phyloP scores from a whole-genome alignment of 2,888 invertebrate genomes.

The Nebria brevicollis region DNA sequence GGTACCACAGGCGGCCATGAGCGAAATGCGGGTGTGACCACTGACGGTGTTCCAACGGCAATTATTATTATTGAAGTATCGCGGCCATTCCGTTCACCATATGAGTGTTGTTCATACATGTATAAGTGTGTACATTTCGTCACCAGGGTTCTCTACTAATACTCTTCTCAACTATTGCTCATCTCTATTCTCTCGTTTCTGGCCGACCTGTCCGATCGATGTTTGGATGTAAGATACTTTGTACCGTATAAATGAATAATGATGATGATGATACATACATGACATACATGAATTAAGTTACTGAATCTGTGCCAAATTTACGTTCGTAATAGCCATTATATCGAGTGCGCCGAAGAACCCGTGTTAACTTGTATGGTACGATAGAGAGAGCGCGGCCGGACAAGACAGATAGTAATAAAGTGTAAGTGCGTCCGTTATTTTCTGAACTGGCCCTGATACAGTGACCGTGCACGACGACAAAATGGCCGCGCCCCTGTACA shows the following conservation, averaged over 20 bases:
- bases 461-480: neutral
- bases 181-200: conserved; percentile 40
- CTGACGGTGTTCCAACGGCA: conserved; percentile 12
- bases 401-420: conserved; percentile 23
- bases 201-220: conserved; percentile 35
- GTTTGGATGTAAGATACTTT: conserved; percentile 33
- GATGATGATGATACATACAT: conserved; percentile 21
- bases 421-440: neutral
- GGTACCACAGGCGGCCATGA: conserved; percentile 85
- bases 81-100: conserved; percentile 18
- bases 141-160: conserved; percentile 44
- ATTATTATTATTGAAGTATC: conserved; percentile 17
- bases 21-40: conserved; percentile 91
- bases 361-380: conserved; percentile 19
- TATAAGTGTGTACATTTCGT: conserved; percentile 44
- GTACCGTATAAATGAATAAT: conserved; percentile 37
- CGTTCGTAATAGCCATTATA: conserved; percentile 40
- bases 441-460: neutral
- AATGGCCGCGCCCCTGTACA: conserved; percentile 38
- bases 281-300: conserved; percentile 31
- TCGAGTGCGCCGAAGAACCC: conserved; percentile 36
- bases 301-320: conserved; percentile 47
- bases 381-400: conserved; percentile 9
- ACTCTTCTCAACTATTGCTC: conserved; percentile 39
- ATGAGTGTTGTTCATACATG: conserved; percentile 45